phyloP scores from a whole-genome alignment of 92 coral and sea anemone species.

The Heliopora coerulea region DNA sequence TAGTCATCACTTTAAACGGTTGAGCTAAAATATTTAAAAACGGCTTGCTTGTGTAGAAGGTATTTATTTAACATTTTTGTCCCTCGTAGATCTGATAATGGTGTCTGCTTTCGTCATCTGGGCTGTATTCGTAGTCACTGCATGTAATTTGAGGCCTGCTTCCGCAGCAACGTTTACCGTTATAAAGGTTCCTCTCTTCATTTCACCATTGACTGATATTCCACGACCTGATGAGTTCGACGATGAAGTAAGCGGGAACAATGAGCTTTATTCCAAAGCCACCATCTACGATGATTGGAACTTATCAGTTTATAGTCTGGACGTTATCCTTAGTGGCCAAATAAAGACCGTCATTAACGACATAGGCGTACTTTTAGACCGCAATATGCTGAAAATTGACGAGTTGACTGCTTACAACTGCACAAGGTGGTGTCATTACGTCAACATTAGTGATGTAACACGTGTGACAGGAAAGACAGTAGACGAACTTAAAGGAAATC shows the following conservation, averaged over 20 bases:
- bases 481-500: constrained; percentile 19
- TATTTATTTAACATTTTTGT: too few relatives aligned
- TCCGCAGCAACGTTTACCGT: constrained; percentile 5
- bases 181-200: constrained; percentile 16
- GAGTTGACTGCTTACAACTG: constrained; percentile 17
- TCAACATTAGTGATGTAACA: constrained; percentile 16
- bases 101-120: constrained; percentile 1
- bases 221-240: constrained; percentile 28
- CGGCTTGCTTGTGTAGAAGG: too few relatives aligned
- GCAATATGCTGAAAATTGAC: neutral
- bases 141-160: neutral
- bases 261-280: constrained; percentile 14
- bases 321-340: neutral
- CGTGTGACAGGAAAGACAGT: constrained; percentile 34
- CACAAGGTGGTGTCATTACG: constrained; percentile 29
- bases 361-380: constrained; percentile 2
- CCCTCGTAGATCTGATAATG: constrained; percentile 2
- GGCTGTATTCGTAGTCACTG: neutral
- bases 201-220: constrained; percentile 14
- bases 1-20: too few relatives aligned
- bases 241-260: neutral
- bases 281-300: constrained; percentile 41
- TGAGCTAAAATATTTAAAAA: too few relatives aligned
- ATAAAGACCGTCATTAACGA: constrained; percentile 1
- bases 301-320: constrained; percentile 6